These are phyloP conservation scores for Calonectris borealis DNA, from an alignment of 2,113 vertebrate genomes.

Conservation along the genomic window DNA sequence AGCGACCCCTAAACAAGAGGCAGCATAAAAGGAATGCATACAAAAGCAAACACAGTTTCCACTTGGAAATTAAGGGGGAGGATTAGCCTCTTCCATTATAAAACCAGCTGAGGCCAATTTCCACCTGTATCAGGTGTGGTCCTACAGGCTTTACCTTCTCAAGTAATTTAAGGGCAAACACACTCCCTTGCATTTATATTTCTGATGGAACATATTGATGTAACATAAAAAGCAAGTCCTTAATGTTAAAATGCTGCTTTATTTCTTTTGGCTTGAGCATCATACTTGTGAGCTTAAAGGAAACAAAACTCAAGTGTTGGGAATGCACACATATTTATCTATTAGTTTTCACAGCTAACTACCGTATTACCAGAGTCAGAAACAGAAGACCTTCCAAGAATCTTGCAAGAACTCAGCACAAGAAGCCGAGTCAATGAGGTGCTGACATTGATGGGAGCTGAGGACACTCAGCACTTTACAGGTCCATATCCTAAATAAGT, in stretches of 20 bases:
- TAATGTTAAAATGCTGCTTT: neutral
- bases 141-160: neutral
- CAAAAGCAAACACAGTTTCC: neutral
- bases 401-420: neutral
- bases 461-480: neutral
- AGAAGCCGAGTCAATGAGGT: neutral
- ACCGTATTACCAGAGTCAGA: neutral
- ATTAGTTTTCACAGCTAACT: neutral
- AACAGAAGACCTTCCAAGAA: neutral
- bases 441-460: neutral
- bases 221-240: neutral
- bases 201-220: neutral
- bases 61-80: neutral
- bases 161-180: neutral
- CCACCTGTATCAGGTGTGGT: neutral
- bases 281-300: neutral
- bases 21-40: neutral
- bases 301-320: conserved; percentile 14
- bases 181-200: neutral
- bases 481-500: neutral
- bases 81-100: neutral
- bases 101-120: neutral
- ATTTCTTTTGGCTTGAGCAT: conserved; percentile 1
- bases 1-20: neutral
- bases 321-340: conserved; percentile 15